Evolutionary conservation across 2,113 vertebrate genomes (phyloP).

Genomic region (Malurus cyaneus): DNA sequence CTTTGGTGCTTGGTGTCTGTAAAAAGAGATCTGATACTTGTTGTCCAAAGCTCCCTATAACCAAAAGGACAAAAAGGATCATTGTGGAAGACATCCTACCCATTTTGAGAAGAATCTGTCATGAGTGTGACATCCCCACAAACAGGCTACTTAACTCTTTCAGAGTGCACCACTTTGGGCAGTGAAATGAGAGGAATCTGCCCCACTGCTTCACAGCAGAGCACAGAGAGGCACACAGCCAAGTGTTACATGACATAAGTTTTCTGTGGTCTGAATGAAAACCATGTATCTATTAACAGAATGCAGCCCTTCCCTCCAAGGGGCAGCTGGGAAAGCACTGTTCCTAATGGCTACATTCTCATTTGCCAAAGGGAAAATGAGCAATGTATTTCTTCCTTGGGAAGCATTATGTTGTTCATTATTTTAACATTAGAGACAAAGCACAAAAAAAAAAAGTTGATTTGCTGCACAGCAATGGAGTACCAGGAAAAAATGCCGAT

Average conservation of each 20-base stretch:
- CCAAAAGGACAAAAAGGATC: background rate
- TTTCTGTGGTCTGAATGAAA: background rate
- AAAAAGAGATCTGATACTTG: background rate
- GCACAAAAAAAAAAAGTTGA: background rate
- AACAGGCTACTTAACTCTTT: background rate
- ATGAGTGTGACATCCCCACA: background rate
- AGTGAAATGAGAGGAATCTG: background rate
- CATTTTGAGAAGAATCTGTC: background rate
- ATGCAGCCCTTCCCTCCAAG: background rate
- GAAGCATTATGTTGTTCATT: slow-evolving; percentile 25
- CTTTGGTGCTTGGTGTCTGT: background rate
- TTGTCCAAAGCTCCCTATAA: background rate
- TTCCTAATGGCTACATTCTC: background rate
- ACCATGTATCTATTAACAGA: background rate
- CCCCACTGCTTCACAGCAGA: background rate
- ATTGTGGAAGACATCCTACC: background rate
- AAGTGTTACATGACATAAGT: background rate
- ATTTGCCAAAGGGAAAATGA: slow-evolving; percentile 26
- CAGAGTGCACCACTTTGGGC: background rate
- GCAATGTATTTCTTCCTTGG: background rate
- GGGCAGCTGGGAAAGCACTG: background rate
- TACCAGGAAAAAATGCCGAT: background rate
- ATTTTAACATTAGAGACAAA: slow-evolving; percentile 9
- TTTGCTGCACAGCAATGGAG: background rate
- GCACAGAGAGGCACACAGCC: background rate